Conservation (phyloP, 2,888 invertebrate species). For the Limenitis camilla region DNA sequence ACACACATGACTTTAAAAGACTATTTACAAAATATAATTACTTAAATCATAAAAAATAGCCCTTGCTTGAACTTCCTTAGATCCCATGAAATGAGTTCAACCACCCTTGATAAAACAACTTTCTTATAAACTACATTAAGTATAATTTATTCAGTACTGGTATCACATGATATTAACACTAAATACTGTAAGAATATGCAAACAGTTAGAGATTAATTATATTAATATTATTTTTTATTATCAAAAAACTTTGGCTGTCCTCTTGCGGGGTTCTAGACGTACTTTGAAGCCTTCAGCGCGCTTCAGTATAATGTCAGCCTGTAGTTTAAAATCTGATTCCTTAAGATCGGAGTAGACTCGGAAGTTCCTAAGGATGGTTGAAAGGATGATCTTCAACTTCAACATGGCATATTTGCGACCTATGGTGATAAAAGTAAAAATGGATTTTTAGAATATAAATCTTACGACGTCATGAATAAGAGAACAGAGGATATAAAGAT, state of each 20-base stretch:
- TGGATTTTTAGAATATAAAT: background rate
- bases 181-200: constrained; percentile 33
- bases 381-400: constrained; percentile 84
- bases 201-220: constrained; percentile 29
- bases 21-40: constrained; percentile 46
- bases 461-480: too few species aligned
- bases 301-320: constrained; percentile 85
- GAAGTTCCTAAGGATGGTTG: constrained; percentile 83
- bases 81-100: constrained; percentile 38
- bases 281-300: constrained; percentile 85
- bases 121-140: constrained; percentile 37
- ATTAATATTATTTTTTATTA: constrained; percentile 8
- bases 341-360: constrained; percentile 79
- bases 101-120: constrained; percentile 46
- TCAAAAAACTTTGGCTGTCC: constrained; percentile 49
- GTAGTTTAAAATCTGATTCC: constrained; percentile 81
- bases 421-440: constrained; percentile 38
- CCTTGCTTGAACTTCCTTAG: constrained; percentile 27
- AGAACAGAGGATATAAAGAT: too few species aligned
- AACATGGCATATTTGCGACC: constrained; percentile 88
- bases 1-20: constrained; percentile 7
- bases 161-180: constrained; percentile 39
- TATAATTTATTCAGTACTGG: constrained; percentile 51
- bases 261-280: constrained; percentile 79
- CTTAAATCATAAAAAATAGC: constrained; percentile 31